Conservation (phyloP, 2,113 vertebrate genomes). For the Oryctolagus cuniculus region DNA sequence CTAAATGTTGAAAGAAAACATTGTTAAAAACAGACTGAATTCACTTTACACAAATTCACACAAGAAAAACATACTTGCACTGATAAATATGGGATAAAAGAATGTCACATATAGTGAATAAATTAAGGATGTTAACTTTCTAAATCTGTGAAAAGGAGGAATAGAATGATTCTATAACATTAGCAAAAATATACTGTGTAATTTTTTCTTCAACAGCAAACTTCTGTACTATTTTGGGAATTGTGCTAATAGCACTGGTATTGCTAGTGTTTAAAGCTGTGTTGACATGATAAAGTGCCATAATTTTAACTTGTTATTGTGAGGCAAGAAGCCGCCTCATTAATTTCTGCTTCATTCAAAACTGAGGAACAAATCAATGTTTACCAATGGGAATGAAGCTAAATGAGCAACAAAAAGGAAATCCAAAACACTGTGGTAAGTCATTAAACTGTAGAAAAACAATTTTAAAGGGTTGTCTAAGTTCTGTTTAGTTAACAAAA, state of each 20-base stretch:
- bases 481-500: constrained; percentile 71
- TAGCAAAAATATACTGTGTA: constrained; percentile 25
- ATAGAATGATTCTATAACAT: constrained; percentile 42
- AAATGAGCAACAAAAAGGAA: constrained; percentile 66
- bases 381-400: constrained; percentile 73
- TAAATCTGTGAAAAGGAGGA: background rate
- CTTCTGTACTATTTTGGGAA: constrained; percentile 62
- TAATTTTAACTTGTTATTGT: constrained; percentile 82
- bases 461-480: constrained; percentile 49
- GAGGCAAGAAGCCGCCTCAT: constrained; percentile 66
- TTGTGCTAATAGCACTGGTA: constrained; percentile 69
- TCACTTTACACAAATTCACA: constrained; percentile 47
- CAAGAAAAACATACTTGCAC: constrained; percentile 31
- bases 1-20: constrained; percentile 51
- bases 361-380: constrained; percentile 77
- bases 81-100: constrained; percentile 27
- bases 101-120: constrained; percentile 21
- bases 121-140: constrained; percentile 54
- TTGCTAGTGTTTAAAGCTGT: constrained; percentile 74
- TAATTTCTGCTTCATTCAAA: constrained; percentile 81
- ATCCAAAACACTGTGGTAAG: constrained; percentile 58
- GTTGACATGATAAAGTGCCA: constrained; percentile 81
- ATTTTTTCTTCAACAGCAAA: constrained; percentile 68
- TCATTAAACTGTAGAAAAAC: constrained; percentile 54
- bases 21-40: constrained; percentile 47